Evolutionary conservation across 2,113 vertebrate genomes (phyloP).

Genomic region (Atrichornis clamosus): DNA sequence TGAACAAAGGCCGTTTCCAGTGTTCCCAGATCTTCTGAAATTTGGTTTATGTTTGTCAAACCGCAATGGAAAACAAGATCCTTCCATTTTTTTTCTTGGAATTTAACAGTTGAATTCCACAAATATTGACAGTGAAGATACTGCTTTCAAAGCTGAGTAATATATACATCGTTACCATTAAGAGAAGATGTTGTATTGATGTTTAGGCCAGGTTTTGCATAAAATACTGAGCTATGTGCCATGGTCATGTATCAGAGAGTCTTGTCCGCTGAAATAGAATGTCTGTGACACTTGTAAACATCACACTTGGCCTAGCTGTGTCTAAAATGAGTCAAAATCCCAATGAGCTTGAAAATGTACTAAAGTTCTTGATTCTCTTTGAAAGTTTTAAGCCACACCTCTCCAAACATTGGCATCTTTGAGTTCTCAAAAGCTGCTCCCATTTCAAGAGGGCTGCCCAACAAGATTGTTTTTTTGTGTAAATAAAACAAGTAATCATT

Average conservation of each 20-base stretch:
- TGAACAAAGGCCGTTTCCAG: background rate
- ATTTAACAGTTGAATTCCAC: background rate
- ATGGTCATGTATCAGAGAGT: background rate
- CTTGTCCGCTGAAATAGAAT: background rate
- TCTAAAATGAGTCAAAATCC: background rate
- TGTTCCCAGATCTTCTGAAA: background rate
- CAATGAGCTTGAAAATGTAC: background rate
- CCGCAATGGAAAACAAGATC: background rate
- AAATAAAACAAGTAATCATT: constrained; percentile 2
- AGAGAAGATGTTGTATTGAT: background rate
- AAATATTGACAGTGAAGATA: background rate
- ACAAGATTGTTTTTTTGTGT: constrained; percentile 23
- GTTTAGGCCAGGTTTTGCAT: background rate
- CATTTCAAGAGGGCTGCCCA: background rate
- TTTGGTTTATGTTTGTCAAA: background rate
- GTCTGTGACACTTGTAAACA: background rate
- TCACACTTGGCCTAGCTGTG: background rate
- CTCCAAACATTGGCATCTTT: background rate
- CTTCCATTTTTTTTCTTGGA: background rate
- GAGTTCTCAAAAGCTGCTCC: background rate
- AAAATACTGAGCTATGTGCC: background rate
- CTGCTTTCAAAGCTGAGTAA: background rate
- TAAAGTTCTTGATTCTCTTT: background rate
- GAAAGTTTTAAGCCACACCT: background rate
- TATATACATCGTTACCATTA: background rate